Conservation (phyloP, 2,888 invertebrate genomes). For the Diogma glabrata region DNA sequence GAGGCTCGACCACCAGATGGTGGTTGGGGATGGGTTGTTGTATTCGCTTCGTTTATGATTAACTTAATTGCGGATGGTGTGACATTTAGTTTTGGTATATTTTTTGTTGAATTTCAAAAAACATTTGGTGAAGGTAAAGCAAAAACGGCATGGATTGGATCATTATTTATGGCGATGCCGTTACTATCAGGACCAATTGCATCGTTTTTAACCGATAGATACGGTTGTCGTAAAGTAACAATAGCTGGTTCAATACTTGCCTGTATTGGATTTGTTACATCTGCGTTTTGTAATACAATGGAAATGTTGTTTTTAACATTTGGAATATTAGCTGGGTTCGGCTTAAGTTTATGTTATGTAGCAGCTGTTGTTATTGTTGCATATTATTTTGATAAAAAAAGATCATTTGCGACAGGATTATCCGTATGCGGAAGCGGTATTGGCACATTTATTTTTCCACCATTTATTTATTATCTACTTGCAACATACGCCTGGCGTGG, state of each 20-base stretch:
- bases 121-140: constrained; percentile 76
- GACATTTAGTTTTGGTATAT: constrained; percentile 84
- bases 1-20: constrained; percentile 73
- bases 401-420: constrained; percentile 75
- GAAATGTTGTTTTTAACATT: constrained; percentile 70
- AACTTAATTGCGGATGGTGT: constrained; percentile 87
- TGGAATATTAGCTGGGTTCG: constrained; percentile 73
- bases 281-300: constrained; percentile 63
- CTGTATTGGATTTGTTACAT: constrained; percentile 63
- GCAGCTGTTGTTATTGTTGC: constrained; percentile 86
- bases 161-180: constrained; percentile 86
- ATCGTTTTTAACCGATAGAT: constrained; percentile 68
- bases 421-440: constrained; percentile 82
- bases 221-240: constrained; percentile 69
- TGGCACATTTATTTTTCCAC: constrained; percentile 79
- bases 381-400: constrained; percentile 75
- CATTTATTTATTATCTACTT: constrained; percentile 59
- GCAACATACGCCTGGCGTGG: constrained; percentile 75
- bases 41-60: constrained; percentile 77
- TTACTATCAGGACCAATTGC: constrained; percentile 76
- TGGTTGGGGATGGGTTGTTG: constrained; percentile 90
- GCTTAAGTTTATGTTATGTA: constrained; percentile 75
- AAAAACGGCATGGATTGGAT: constrained; percentile 82
- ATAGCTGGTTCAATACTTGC: constrained; percentile 68
- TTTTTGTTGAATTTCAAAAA: constrained; percentile 73